Base-by-base conservation (phyloP, 2,888 invertebrate species). In the Nymphalis c-album region DNA sequence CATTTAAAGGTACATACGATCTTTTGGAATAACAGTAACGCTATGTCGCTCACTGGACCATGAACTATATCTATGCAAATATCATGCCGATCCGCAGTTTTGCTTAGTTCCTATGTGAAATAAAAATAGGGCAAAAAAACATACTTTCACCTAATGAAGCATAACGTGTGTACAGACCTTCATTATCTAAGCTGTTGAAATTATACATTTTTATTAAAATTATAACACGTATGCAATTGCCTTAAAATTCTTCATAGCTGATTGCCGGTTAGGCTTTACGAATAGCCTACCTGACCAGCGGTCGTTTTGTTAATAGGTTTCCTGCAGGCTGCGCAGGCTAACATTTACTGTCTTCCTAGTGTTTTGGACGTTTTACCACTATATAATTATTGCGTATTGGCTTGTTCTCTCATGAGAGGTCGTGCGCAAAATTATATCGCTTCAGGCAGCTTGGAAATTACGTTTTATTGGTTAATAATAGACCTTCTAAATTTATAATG, bases 301-400 rank as follows among this genome's bases (percentile, higher is more conserved):
- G 20, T 58, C 48, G 61, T 62, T 65, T 62, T 51, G 61, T 26
- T 59, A 62, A 69, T 53, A 53, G 46, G 51, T 62, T 64, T 65
- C 58, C 61, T 65, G 59, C 40, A 62, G 61, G 65, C 46, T 59
- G 61, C 64, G 58, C 62, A 69, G 64, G 48, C 63, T 59, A 18
- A 58, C 47, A 59, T 59, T 65, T 62, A 51, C 46, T 51, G 62
- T 59, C 61, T 65, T 65, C 68, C 68, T 65, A 47, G 68, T 51
- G 61, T 60, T 69, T 60, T 60, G 60, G 63, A 66, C 31, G 63
- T 69, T 69, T 67, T 67, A 50, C 53, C 66, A 69, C 47, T 13
- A 31, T 67, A 69, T 71, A 72, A 72, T 71, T 72, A 72, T 72
- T 72, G 65, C 62, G 67, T 69, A 69, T 73, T 69, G 68, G 67